Conservation (phyloP, 2,797 vertebrate species). For the Hippoglossus hippoglossus region DNA sequence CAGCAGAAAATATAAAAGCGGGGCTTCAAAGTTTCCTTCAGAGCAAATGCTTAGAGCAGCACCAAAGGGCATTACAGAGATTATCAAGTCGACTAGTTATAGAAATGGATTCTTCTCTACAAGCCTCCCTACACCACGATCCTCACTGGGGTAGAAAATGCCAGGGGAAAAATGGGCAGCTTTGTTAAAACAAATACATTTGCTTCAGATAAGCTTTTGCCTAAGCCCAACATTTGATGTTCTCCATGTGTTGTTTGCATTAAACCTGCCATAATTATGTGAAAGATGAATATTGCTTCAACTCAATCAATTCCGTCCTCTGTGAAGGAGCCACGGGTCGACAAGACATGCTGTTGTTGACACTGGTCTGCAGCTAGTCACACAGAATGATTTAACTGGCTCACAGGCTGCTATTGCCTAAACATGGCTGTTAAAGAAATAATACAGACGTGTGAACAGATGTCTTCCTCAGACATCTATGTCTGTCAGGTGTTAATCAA, state of each 20-base stretch:
- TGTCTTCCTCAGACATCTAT: conserved; percentile 67
- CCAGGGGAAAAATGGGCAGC: conserved; percentile 18
- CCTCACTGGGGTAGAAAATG: conserved; percentile 30
- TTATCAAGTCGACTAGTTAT: conserved; percentile 72
- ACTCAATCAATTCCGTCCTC: neutral
- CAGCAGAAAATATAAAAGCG: conserved; percentile 69
- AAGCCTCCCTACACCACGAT: conserved; percentile 35
- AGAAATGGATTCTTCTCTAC: conserved; percentile 68
- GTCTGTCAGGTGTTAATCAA: conserved; percentile 79
- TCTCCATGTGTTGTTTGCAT: neutral
- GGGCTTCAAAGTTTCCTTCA: conserved; percentile 73
- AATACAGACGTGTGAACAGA: conserved; percentile 68
- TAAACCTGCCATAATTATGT: conserved; percentile 1
- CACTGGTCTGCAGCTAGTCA: conserved; percentile 51
- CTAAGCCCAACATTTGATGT: neutral
- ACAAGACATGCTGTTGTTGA: conserved; percentile 26
- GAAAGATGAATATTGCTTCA: neutral
- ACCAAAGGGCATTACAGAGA: conserved; percentile 77
- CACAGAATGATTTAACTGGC: conserved; percentile 59
- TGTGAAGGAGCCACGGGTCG: conserved; percentile 30
- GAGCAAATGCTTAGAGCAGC: conserved; percentile 79
- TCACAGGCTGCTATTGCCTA: conserved; percentile 42
- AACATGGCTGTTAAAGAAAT: conserved; percentile 61
- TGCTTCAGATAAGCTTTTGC: neutral
- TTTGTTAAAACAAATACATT: conserved; percentile 29